A percentile compares a stretch with the other conserved stretches of the same genome.
Evolutionary conservation across 2,888 invertebrate genomes (phyloP).

Genomic region (Odontothrips loti): DNA sequence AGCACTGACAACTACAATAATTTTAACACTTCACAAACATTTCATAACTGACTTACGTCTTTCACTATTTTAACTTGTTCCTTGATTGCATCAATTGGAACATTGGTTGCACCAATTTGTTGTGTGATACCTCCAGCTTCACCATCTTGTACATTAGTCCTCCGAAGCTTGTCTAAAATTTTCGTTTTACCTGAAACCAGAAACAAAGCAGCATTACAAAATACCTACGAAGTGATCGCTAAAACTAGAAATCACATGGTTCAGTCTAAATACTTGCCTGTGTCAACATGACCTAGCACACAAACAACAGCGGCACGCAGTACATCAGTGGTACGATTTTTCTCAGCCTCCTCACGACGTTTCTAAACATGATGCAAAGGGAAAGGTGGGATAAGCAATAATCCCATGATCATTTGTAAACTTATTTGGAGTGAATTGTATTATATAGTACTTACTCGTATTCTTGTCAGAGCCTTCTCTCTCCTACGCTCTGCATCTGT

Average conservation of each 20-base stretch:
- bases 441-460: constrained; percentile 34
- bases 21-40: constrained; percentile 33
- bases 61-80: constrained; percentile 93
- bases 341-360: constrained; percentile 39
- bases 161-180: constrained; percentile 88
- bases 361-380: constrained; percentile 34
- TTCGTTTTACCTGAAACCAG: constrained; percentile 88
- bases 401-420: constrained; percentile 31
- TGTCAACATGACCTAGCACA: constrained; percentile 98
- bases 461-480: constrained; percentile 47
- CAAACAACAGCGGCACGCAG: constrained; percentile 96
- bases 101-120: constrained; percentile 99
- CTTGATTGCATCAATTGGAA: constrained; percentile 91
- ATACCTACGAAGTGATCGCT: background rate
- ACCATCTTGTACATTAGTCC: constrained; percentile 87
- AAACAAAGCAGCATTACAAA: background rate
- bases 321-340: constrained; percentile 49
- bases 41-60: constrained; percentile 58
- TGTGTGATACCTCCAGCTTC: constrained; percentile 99
- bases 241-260: background rate
- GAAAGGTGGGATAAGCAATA: constrained; percentile 33
- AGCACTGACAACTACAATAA: constrained; percentile 13
- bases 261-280: constrained; percentile 54
- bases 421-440: background rate
- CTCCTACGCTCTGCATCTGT: constrained; percentile 46